Evolutionary conservation across 1,140 invertebrate genomes (phyloP), one percentile per base, ranked within the genome.

Genomic region (Hyposmocoma kahamanoa): DNA sequence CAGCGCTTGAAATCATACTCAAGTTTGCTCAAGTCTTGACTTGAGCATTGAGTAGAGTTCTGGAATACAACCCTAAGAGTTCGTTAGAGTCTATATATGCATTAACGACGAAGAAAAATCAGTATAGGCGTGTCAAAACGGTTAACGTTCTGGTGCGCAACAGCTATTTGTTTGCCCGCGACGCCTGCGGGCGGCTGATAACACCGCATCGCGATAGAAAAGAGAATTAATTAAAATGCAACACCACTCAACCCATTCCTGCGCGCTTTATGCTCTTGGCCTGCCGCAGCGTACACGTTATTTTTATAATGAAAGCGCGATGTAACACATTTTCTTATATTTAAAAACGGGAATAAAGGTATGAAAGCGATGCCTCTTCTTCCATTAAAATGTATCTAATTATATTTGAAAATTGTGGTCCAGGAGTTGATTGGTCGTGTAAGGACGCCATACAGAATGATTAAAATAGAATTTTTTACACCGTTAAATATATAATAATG

Each of bases 201-300:
- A 75, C 77, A 66, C 71, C 65, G 66, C 67, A 83, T 82, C 76
- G 70, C 66, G 76, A 83, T 85, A 83, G 79, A 82, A 83, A 84
- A 80, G 75, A 72, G 77, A 85, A 83, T 83, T 83, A 80, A 85
- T 83, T 85, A 85, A 85, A 83, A 83, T 80, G 79, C 79, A 82
- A 71, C 69, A 81, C 64, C 77, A 79, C 72, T 80, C 78, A 75
- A 79, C 68, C 71, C 74, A 62, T 66, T 75, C 62, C 73, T 69
- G 67, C 50, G 62, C 67, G 63, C 73, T 72, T 76, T 75, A 75
- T 72, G 67, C 62, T 61, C 53, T 56, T 53, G 50, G 59, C 60
- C 61, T 42, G 46, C 36, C 43, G 38, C 22, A 47, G 28, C 44
- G 57, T 64, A 61, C 54, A 65, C 47, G 39, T 59, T 65, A 68